Evolutionary conservation across 2,888 invertebrate genomes (phyloP).

Genomic region (Alentia gelatinosa): DNA sequence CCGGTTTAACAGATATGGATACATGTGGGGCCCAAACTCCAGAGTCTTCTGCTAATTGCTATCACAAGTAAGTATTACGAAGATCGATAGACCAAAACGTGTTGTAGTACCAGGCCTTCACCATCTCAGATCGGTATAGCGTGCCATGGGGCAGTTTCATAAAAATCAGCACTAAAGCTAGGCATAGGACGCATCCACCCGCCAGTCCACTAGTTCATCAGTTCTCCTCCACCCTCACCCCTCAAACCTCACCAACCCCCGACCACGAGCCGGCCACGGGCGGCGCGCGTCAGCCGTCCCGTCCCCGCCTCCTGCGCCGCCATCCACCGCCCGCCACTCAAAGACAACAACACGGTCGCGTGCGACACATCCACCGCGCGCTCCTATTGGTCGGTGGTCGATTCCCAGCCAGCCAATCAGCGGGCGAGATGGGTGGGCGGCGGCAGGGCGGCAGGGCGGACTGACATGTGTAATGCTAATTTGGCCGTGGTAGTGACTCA

Average conservation of each 20-base stretch:
- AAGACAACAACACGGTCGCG: background rate
- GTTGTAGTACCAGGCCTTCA: too few species aligned
- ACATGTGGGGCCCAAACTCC: too few species aligned
- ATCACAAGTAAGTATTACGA: too few species aligned
- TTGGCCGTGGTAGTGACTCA: background rate
- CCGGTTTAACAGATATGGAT: too few species aligned
- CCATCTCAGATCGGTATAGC: too few species aligned
- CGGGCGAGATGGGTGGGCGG: background rate
- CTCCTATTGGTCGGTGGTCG: background rate
- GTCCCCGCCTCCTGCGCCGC: background rate
- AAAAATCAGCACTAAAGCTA: too few species aligned
- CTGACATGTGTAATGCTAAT: conserved; percentile 46
- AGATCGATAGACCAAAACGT: too few species aligned
- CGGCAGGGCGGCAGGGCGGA: background rate
- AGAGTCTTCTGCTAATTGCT: too few species aligned
- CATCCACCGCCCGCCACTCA: background rate
- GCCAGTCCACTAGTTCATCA: background rate
- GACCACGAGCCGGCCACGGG: background rate
- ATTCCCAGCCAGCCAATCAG: background rate
- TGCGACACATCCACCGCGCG: background rate
- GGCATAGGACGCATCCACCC: too few species aligned
- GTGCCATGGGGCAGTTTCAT: too few species aligned
- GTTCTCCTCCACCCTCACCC: background rate
- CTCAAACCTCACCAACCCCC: background rate
- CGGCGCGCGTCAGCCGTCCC: background rate